Percentiles rank a stretch among this genome's conserved stretches.
Evolutionary conservation across 2,888 invertebrate species (phyloP).

Genomic region (Rapana venosa): DNA sequence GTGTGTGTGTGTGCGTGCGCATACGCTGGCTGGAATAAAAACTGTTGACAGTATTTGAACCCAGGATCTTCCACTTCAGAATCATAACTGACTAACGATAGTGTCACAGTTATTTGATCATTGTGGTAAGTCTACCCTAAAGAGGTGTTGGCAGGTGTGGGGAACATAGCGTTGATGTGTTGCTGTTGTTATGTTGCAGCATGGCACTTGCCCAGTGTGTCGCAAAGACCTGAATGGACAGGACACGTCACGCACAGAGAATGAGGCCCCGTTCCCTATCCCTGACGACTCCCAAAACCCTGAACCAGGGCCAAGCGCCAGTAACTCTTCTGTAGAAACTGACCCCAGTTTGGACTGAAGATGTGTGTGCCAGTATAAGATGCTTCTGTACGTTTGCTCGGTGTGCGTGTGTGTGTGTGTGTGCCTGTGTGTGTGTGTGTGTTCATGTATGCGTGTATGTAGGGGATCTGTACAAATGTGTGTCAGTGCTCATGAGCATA

Average conservation of each 20-base stretch:
- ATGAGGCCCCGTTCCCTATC: background rate
- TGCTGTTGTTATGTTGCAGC: slow-evolving; percentile 78
- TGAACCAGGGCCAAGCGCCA: background rate
- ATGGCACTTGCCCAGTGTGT: slow-evolving; percentile 97
- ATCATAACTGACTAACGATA: background rate
- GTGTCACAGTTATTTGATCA: background rate
- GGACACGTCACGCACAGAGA: slow-evolving; percentile 66
- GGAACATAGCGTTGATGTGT: too few species aligned
- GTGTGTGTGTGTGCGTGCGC: background rate
- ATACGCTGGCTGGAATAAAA: background rate
- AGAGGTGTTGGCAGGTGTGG: too few species aligned
- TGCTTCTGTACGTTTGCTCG: background rate
- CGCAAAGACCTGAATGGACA: slow-evolving; percentile 86
- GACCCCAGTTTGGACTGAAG: slow-evolving; percentile 40
- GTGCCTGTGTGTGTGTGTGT: background rate
- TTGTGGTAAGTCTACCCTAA: too few species aligned
- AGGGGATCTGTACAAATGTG: background rate
- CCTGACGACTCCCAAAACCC: background rate
- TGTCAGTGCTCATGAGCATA: too few species aligned
- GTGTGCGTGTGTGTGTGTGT: background rate
- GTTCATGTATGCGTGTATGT: background rate
- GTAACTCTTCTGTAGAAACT: slow-evolving; percentile 28
- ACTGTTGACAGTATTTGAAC: too few species aligned
- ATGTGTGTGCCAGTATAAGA: background rate
- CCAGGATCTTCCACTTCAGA: too few species aligned